Base-by-base conservation (phyloP, 2,888 invertebrate species). In the Nomada hirtipes region DNA sequence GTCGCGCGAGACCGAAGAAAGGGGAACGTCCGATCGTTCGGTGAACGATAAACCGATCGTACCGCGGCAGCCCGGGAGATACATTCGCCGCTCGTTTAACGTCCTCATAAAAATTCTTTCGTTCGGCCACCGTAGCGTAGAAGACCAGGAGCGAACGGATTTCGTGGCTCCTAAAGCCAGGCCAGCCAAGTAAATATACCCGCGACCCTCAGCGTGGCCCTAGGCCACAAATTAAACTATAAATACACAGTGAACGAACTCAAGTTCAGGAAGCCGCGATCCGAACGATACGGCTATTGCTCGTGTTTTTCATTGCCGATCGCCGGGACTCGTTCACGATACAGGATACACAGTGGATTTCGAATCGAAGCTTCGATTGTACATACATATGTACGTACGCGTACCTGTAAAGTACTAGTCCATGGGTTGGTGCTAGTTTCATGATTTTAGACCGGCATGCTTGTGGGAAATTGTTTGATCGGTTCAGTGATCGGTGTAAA, bases 191-290 rank as follows among this genome's bases (percentile, higher is more conserved):
- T 91, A 92, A 92, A 93, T 92, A 92, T 91, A 91, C 90, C 87
- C 91, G 87, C 89, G 91, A 91, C 90, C 91, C 92, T 91, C 91
- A 90, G 89, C 90, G 90, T 90, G 90, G 86, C 90, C 89, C 91
- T 91, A 89, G 89, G 90, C 91, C 91, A 92, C 93, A 91, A 92
- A 93, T 93, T 92, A 91, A 92, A 90, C 92, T 92, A 93, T 92
- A 92, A 93, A 93, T 92, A 92, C 87, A 84, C 85, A 79, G 87
- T 78, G 86, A 89, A 88, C 87, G 88, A 84, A 87, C 87, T 79
- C 73, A 82, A 80, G 76, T 87, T 71, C 79, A 82, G 85, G 84
- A 86, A 85, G 76, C 79, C 70, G 69, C 60, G 79, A 84, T 84
- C 78, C 70, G 55, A 78, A 72, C 42, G 79, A 69, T 76, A 20